Conservation (phyloP, 2,888 invertebrate genomes). For the Neria commutata region DNA sequence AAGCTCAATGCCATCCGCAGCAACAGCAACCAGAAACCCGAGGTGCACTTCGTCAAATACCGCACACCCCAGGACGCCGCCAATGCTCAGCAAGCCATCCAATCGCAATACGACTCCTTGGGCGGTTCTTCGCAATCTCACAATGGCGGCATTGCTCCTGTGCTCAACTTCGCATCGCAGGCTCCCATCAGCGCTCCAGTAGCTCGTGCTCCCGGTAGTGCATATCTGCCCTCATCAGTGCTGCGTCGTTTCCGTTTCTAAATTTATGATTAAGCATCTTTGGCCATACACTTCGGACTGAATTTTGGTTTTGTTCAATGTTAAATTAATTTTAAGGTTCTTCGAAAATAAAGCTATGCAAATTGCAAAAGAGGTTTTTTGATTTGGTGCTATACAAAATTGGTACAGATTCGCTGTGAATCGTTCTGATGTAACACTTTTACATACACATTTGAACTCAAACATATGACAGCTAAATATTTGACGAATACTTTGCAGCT, state of each 20-base stretch:
- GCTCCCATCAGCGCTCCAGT: constrained; percentile 29
- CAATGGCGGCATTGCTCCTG: constrained; percentile 52
- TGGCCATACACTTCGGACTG: background rate
- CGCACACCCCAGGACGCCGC: constrained; percentile 52
- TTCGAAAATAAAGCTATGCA: too few relatives aligned
- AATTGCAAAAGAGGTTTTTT: too few relatives aligned
- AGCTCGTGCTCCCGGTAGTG: constrained; percentile 11
- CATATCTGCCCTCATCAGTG: constrained; percentile 48
- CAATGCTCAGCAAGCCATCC: constrained; percentile 50
- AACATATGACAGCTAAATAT: too few relatives aligned
- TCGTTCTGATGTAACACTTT: too few relatives aligned
- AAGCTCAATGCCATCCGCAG: constrained; percentile 42
- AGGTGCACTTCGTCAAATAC: constrained; percentile 57
- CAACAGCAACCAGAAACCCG: constrained; percentile 46
- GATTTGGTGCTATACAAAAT: too few relatives aligned
- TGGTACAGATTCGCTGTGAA: too few relatives aligned
- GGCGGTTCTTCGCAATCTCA: constrained; percentile 45
- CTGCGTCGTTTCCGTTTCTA: constrained; percentile 45
- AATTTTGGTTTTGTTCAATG: background rate
- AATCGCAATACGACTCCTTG: constrained; percentile 51
- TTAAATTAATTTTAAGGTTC: background rate
- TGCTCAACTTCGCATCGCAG: constrained; percentile 51
- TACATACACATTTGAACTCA: too few relatives aligned
- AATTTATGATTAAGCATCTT: background rate
- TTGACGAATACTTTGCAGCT: too few relatives aligned